phyloP scores from a whole-genome alignment of 2,113 vertebrate genomes.

The Festucalex cinctus region DNA sequence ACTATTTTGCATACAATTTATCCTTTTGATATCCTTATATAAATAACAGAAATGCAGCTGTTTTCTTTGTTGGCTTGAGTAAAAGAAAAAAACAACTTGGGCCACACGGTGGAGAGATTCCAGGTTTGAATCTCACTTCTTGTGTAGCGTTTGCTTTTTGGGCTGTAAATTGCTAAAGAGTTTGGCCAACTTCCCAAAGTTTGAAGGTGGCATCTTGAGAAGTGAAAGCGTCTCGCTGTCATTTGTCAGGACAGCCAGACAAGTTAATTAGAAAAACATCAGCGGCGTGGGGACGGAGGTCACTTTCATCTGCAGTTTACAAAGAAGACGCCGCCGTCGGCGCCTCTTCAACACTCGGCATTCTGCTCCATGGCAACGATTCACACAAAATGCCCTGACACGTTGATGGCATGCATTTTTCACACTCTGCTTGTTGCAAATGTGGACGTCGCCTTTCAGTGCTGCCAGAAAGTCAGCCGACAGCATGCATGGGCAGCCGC shows the following conservation, averaged over 20 bases:
- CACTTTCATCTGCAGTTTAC: slow-evolving; percentile 45
- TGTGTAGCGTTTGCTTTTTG: too few relatives aligned
- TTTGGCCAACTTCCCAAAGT: background rate
- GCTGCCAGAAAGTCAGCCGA: background rate
- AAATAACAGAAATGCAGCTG: too few relatives aligned
- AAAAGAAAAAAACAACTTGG: too few relatives aligned
- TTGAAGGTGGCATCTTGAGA: slow-evolving; percentile 15
- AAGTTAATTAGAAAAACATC: slow-evolving; percentile 44
- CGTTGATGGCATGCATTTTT: slow-evolving; percentile 55
- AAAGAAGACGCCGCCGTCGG: slow-evolving; percentile 20
- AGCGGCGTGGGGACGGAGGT: slow-evolving; percentile 32
- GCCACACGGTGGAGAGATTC: too few relatives aligned
- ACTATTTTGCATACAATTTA: too few relatives aligned
- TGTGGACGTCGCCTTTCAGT: slow-evolving; percentile 22
- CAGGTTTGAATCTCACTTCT: too few relatives aligned
- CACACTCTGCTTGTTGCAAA: slow-evolving; percentile 38
- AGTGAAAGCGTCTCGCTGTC: slow-evolving; percentile 3
- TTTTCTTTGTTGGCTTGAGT: too few relatives aligned
- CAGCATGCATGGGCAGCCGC: background rate
- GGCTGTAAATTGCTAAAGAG: too few relatives aligned
- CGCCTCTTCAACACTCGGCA: slow-evolving; percentile 10
- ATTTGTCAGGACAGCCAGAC: slow-evolving; percentile 33
- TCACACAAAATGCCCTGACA: slow-evolving; percentile 41
- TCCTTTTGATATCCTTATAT: too few relatives aligned
- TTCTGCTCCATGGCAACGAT: slow-evolving; percentile 41